Evolutionary conservation across 2,888 invertebrate species (phyloP).

Genomic region (Euplagia quadripunctaria): DNA sequence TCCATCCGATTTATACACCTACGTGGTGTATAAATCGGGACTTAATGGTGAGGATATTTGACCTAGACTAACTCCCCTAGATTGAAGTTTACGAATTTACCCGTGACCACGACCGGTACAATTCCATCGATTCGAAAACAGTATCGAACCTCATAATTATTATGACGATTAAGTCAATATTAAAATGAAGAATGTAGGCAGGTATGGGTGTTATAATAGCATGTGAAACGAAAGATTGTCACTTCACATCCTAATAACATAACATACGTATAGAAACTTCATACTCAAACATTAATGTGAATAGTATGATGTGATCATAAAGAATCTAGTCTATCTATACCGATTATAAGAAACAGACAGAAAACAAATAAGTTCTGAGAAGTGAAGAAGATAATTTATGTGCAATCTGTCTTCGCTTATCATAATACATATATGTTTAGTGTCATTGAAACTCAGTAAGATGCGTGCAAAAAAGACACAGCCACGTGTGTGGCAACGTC

Average conservation of each 20-base stretch:
- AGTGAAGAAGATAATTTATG: slow-evolving; percentile 39
- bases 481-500: slow-evolving; percentile 39
- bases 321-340: slow-evolving; percentile 25
- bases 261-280: no score
- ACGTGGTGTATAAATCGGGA: neutral
- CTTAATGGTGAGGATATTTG: neutral
- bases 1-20: no score
- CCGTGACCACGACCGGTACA: no score
- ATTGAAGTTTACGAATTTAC: neutral
- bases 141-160: no score
- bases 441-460: slow-evolving; percentile 35
- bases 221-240: neutral
- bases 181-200: no score
- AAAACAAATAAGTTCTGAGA: slow-evolving; percentile 44
- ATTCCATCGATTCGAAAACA: no score
- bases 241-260: neutral
- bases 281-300: neutral
- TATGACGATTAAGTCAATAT: no score
- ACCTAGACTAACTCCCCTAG: neutral
- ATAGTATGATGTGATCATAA: slow-evolving; percentile 4
- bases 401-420: slow-evolving; percentile 61
- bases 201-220: neutral
- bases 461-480: slow-evolving; percentile 35
- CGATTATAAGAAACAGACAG: slow-evolving; percentile 25
- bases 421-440: slow-evolving; percentile 52